Conservation (phyloP, 2,797 vertebrate species). For the Centroberyx gerrardi region DNA sequence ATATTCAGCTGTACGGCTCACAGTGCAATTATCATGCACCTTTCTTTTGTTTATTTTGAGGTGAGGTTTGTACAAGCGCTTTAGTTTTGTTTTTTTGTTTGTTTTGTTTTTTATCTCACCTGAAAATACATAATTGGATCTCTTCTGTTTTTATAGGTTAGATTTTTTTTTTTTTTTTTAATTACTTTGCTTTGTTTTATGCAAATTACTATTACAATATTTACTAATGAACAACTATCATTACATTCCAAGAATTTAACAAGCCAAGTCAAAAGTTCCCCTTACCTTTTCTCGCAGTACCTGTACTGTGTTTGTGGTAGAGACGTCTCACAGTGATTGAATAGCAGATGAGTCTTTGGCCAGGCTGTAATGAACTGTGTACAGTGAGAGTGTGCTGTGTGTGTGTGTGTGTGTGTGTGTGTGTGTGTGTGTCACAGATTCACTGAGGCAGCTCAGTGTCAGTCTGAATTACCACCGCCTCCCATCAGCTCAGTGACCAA, state of each 20-base stretch:
- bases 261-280: background rate
- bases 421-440: conserved; percentile 47
- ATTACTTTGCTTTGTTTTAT: background rate
- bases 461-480: conserved; percentile 75
- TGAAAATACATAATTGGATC: background rate
- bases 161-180: background rate
- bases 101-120: too few species aligned
- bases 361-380: conserved; percentile 42
- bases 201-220: background rate
- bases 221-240: too few species aligned
- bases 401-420: conserved; percentile 37
- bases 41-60: background rate
- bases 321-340: conserved; percentile 19
- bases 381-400: conserved; percentile 5
- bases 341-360: conserved; percentile 48
- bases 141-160: background rate
- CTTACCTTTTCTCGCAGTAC: conserved; percentile 68
- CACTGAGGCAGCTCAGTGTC: conserved; percentile 78
- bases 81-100: too few species aligned
- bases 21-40: background rate
- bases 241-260: background rate
- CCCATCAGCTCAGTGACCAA: conserved; percentile 74
- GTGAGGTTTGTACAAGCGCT: background rate
- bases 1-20: background rate
- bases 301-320: background rate